phyloP scores from a whole-genome alignment of 30 jellyfish, hydroid and myxozoan genomes.

The Haliclystus octoradiatus region DNA sequence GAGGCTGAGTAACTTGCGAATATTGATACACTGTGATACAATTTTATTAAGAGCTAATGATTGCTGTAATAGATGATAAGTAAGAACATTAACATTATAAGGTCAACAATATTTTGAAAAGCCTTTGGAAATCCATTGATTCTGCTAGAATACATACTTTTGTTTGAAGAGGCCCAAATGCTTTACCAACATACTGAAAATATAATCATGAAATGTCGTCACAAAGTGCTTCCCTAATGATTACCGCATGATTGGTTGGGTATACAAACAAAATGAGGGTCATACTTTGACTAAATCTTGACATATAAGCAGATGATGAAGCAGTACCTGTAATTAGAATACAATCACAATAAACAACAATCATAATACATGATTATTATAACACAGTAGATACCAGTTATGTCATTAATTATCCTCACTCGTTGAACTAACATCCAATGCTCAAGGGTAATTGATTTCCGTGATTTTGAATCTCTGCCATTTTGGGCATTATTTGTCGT shows the following conservation, averaged over 20 bases:
- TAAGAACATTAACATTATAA: no score
- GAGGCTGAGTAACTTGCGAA: neutral
- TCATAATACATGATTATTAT: no score
- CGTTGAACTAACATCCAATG: neutral
- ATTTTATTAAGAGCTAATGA: neutral
- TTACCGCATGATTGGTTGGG: conserved; percentile 6
- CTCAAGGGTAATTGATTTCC: conserved; percentile 6
- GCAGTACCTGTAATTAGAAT: conserved; percentile 20
- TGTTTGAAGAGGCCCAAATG: neutral
- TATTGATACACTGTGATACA: neutral
- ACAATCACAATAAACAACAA: no score
- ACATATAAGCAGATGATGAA: conserved; percentile 6
- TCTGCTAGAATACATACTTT: neutral
- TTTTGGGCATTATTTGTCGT: neutral
- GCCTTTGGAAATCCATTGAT: no score
- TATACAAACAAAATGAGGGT: neutral
- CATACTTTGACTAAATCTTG: conserved; percentile 3
- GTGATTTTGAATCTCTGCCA: neutral
- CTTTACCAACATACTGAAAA: neutral
- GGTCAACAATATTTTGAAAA: no score
- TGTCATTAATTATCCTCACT: no score
- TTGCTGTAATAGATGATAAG: neutral
- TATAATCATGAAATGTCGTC: neutral
- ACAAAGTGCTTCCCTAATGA: neutral
- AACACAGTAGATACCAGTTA: no score